phyloP scores from a whole-genome alignment of 2,888 invertebrate species.

The Hydraecia micacea region DNA sequence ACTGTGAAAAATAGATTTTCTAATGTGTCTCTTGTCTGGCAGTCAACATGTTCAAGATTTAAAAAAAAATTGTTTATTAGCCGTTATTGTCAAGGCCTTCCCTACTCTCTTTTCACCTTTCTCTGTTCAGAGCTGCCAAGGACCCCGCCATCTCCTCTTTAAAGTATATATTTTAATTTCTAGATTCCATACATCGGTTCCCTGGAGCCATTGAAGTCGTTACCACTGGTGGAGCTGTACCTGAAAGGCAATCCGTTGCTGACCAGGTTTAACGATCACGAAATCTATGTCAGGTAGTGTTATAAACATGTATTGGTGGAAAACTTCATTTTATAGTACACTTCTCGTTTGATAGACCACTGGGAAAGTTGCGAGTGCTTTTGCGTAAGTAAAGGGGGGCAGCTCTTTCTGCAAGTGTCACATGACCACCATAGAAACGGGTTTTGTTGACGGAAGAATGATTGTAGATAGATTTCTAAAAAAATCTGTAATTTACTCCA shows the following conservation, averaged over 20 bases:
- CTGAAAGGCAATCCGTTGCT: constrained; percentile 95
- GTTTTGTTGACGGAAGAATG: background rate
- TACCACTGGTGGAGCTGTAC: constrained; percentile 94
- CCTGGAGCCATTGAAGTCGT: constrained; percentile 92
- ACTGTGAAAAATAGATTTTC: too few relatives aligned
- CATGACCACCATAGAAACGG: background rate
- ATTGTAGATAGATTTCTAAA: background rate
- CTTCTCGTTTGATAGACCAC: background rate
- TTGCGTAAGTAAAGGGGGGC: background rate
- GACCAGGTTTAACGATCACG: constrained; percentile 94
- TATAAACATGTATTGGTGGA: constrained; percentile 61
- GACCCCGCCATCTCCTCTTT: too few relatives aligned
- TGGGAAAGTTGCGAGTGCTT: background rate
- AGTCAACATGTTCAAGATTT: too few relatives aligned
- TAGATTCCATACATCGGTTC: constrained; percentile 92
- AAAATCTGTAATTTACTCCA: too few relatives aligned
- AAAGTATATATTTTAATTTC: background rate
- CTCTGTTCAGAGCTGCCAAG: too few relatives aligned
- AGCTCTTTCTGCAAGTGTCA: background rate
- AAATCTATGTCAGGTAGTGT: constrained; percentile 95
- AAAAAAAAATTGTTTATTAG: too few relatives aligned
- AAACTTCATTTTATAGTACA: constrained; percentile 39
- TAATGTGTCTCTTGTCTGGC: too few relatives aligned
- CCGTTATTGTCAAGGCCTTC: too few relatives aligned
- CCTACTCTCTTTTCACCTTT: too few relatives aligned